phyloP scores from a whole-genome alignment of 1,140 invertebrate genomes.

The Caenorhabditis tropicalis region DNA sequence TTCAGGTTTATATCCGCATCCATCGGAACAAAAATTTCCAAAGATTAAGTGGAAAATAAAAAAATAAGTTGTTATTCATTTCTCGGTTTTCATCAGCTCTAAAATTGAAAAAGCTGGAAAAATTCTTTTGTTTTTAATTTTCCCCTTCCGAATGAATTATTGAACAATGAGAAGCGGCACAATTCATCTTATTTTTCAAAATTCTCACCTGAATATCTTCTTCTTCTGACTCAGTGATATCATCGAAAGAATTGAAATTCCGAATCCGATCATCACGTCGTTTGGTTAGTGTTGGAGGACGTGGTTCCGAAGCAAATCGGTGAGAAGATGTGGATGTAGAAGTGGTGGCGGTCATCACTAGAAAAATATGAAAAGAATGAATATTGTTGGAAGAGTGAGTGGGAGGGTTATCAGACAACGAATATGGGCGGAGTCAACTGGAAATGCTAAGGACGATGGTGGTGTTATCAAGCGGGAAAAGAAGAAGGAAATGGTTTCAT shows the following conservation, averaged over 20 bases:
- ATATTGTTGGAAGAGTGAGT: neutral
- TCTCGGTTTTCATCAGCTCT: too few relatives aligned
- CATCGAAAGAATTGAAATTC: conserved; percentile 40
- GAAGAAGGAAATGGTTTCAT: neutral
- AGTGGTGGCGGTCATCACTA: conserved; percentile 16
- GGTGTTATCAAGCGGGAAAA: neutral
- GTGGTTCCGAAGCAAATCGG: conserved; percentile 41
- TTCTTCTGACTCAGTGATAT: conserved; percentile 50
- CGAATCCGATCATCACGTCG: conserved; percentile 45
- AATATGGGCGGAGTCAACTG: neutral
- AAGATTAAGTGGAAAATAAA: too few relatives aligned
- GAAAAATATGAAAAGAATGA: neutral
- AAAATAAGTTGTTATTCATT: too few relatives aligned
- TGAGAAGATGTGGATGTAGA: conserved; percentile 17
- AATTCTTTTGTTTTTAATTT: neutral
- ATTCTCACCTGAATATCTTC: conserved; percentile 40
- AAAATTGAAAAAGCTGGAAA: too few relatives aligned
- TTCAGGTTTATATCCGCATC: too few relatives aligned
- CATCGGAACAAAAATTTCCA: too few relatives aligned
- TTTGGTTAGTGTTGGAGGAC: conserved; percentile 12
- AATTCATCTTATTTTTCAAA: neutral
- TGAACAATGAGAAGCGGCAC: neutral
- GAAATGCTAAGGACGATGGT: neutral
- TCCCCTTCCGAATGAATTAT: too few relatives aligned
- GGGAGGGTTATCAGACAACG: conserved; percentile 36